Evolutionary conservation across 2,797 vertebrate species (phyloP).

Genomic region (Epinephelus coioides): DNA sequence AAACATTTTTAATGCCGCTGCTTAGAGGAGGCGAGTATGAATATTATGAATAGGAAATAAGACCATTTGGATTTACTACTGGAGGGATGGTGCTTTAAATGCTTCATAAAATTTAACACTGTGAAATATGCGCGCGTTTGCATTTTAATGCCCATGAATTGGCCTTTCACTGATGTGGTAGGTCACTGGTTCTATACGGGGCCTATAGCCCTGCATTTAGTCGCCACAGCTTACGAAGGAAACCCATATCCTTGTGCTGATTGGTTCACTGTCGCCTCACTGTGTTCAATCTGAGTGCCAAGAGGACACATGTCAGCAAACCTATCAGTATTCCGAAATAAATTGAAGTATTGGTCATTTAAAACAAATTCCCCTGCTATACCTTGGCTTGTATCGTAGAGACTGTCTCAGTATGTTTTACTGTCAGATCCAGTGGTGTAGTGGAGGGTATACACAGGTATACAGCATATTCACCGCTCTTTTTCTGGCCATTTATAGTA

Average conservation of each 20-base stretch:
- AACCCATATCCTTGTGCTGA: not conserved
- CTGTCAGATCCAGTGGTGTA: not conserved
- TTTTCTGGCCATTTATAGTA: too few relatives aligned
- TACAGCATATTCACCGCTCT: too few relatives aligned
- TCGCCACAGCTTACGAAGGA: conserved; percentile 7
- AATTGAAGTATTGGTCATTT: conserved; percentile 2
- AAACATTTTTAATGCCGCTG: conserved; percentile 85
- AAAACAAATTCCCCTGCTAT: not conserved
- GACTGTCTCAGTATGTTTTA: not conserved
- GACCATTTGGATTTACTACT: conserved; percentile 88
- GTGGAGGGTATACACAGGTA: too few relatives aligned
- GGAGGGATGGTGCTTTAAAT: conserved; percentile 87
- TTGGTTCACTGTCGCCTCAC: conserved; percentile 6
- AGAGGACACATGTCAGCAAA: conserved; percentile 9
- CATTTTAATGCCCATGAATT: conserved; percentile 88
- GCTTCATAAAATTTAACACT: conserved; percentile 90
- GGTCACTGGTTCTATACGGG: conserved; percentile 79
- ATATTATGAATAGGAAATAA: conserved; percentile 84
- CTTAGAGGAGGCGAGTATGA: conserved; percentile 82
- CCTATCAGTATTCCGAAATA: conserved; percentile 9
- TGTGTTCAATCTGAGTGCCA: not conserved
- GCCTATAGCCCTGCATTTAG: conserved; percentile 45
- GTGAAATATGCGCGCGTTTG: conserved; percentile 87
- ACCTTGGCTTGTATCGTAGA: not conserved
- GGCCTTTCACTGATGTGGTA: conserved; percentile 86